Base-by-base conservation (phyloP, 2,797 vertebrate species). In the Monodelphis domestica region DNA sequence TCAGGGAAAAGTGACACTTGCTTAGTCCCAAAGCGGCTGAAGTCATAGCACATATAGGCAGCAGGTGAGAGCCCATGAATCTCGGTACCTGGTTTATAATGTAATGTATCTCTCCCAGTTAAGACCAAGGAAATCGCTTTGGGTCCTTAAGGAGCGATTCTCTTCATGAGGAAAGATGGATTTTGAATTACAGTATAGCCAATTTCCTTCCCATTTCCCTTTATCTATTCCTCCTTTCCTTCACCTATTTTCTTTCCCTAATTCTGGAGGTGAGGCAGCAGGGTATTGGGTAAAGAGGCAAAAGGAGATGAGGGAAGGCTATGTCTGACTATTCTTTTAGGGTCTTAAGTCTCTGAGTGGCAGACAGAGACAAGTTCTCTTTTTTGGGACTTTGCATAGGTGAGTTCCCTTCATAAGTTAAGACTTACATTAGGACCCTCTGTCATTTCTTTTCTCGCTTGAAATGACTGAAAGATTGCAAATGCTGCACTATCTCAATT, bases 381-480 rank as follows among this genome's bases (percentile, higher is more conserved):
- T 38, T 78, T 78, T 45, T 78, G 70, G 38, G 70, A 78, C 21
- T 78, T 38, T 38, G 63, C 63, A 70, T n/a, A 78, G 63, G n/a
- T 45, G 63, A 70, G n/a, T 15, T 38, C 17, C 70, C n/a, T 45
- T 78, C 38, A 78, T 78, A n/a, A 15, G 3, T 26, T 45, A 78
- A 26, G 38, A 78, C 17, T 70, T 70, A 38, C n/a, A 9, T 24
- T 45, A 78, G 38, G n/a, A 38, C 7, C 38, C 38, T 45, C 50
- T 26, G 7, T 50, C 38, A 45, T 38, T 90, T 63, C 50, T 63
- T 63, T 93, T 94, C 45, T 30, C 88, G 90, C 91, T 89, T 50
- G 87, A 92, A 94, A 91, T 2, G 38, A 50, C 54, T 57, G 50
- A 90, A 96, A 55, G 56, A 89, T 89, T 55, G 52, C 92, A 56